A percentile compares a stretch with the other conserved stretches of the same genome.
phyloP scores from a whole-genome alignment of 2,113 vertebrate genomes.

The Nicator chloris region DNA sequence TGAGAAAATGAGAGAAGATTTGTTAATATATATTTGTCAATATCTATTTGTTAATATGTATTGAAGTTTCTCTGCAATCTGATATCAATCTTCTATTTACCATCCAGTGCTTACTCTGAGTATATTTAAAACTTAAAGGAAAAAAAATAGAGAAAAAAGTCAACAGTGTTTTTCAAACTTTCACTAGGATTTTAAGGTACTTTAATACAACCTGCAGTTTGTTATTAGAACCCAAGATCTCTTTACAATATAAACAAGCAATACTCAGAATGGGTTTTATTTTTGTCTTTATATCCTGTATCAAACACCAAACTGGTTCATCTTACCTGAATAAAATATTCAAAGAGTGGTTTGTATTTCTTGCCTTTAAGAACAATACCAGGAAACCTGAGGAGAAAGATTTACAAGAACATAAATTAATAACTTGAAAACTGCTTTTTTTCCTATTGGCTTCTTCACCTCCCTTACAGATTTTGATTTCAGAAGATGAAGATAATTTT shows the following conservation, averaged over 20 bases:
- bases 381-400: conserved; percentile 82
- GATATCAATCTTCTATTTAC: background rate
- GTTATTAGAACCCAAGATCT: background rate
- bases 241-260: background rate
- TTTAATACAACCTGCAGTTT: background rate
- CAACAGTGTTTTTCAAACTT: background rate
- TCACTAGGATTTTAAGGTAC: background rate
- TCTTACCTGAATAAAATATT: conserved; percentile 90
- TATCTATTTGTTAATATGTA: background rate
- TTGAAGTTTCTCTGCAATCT: background rate
- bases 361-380: conserved; percentile 89
- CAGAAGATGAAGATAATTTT: background rate
- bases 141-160: background rate
- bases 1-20: background rate
- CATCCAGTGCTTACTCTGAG: background rate
- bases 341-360: conserved; percentile 91
- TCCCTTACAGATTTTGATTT: background rate
- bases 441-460: background rate
- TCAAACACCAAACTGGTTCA: background rate
- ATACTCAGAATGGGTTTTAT: background rate
- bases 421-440: background rate
- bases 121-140: background rate
- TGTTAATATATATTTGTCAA: background rate
- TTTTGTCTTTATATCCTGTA: background rate
- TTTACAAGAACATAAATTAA: background rate